Conservation (phyloP, 2,113 vertebrate genomes). For the Clupea harengus region DNA sequence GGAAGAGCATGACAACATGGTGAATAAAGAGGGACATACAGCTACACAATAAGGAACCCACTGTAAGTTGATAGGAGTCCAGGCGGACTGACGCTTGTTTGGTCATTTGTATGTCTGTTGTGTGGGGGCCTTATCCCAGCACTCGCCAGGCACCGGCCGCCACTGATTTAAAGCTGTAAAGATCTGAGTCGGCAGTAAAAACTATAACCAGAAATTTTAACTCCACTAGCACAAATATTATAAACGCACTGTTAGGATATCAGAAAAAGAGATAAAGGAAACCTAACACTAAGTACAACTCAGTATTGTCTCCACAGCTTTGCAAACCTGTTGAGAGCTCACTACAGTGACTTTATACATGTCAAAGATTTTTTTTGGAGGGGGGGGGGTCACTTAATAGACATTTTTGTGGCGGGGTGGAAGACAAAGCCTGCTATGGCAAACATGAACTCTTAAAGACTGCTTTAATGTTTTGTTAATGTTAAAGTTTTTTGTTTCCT, state of each 20-base stretch:
- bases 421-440: background rate
- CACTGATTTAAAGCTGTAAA: conserved; percentile 4
- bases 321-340: conserved; percentile 3
- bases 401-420: background rate
- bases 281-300: conserved; percentile 12
- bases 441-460: conserved; percentile 17
- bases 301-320: background rate
- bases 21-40: background rate
- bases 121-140: background rate
- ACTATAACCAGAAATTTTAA: background rate
- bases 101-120: background rate
- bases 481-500: conserved; percentile 24
- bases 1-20: background rate
- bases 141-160: background rate
- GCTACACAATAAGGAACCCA: background rate
- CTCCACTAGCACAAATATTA: conserved; percentile 18
- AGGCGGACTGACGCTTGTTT: background rate
- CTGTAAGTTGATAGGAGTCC: background rate
- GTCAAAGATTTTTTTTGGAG: background rate
- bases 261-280: conserved; percentile 8
- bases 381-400: background rate
- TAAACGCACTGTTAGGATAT: background rate
- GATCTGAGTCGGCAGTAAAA: background rate
- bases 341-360: conserved; percentile 3
- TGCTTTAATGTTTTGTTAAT: conserved; percentile 9